Conservation (phyloP, 1,140 invertebrate genomes). For the Bemisia tabaci region DNA sequence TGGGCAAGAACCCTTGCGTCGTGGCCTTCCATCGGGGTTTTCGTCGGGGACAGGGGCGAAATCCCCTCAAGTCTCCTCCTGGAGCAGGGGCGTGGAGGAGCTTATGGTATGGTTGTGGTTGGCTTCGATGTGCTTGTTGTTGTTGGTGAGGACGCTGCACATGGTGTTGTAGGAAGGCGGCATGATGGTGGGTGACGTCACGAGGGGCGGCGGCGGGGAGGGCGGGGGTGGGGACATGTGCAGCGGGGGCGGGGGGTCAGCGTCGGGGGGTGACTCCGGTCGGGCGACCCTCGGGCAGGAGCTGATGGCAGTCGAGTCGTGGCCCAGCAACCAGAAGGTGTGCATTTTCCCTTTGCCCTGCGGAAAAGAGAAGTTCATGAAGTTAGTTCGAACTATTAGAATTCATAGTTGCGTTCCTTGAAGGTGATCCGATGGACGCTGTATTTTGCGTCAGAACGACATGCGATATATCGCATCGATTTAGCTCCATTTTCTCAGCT, state of each 20-base stretch:
- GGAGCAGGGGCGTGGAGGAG: constrained; percentile 23
- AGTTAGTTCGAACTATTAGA: no score
- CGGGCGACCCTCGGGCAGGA: constrained; percentile 1
- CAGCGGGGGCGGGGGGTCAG: background rate
- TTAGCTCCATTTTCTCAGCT: no score
- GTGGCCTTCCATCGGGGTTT: no score
- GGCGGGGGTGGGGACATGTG: background rate
- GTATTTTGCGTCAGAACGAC: no score
- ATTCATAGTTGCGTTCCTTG: no score
- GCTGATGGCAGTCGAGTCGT: constrained; percentile 28
- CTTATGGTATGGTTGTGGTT: constrained; percentile 21
- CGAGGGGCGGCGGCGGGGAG: background rate
- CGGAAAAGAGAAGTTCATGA: no score
- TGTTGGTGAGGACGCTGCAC: no score
- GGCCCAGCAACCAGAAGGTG: constrained; percentile 81
- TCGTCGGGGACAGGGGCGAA: no score
- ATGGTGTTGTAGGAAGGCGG: no score
- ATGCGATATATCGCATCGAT: no score
- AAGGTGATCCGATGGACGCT: no score
- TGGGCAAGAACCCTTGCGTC: no score
- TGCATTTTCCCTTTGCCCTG: constrained; percentile 80
- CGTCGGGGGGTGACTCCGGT: background rate
- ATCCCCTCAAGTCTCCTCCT: constrained; percentile 20
- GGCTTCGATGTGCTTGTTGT: constrained; percentile 17
- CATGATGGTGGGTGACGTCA: constrained; percentile 7